Evolutionary conservation across 1,140 invertebrate species (phyloP).

Genomic region (Drosophila subobscura): DNA sequence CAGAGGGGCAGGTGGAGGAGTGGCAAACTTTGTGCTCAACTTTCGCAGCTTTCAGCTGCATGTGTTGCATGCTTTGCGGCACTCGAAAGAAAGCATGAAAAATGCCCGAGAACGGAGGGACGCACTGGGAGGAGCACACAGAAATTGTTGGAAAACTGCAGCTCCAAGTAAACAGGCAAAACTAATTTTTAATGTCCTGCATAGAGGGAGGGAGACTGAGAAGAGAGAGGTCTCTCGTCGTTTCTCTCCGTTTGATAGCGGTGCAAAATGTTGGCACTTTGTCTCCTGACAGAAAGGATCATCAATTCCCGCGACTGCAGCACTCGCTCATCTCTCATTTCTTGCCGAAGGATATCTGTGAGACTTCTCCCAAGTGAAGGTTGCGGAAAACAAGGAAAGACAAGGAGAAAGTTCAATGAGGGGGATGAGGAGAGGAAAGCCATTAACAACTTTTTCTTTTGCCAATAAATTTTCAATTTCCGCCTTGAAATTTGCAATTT

Average conservation of each 20-base stretch:
- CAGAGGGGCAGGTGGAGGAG: not conserved
- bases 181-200: conserved; percentile 63
- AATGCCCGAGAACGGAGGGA: conserved; percentile 8
- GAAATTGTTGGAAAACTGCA: conserved; percentile 44
- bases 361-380: not conserved
- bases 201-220: not conserved
- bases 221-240: conserved; percentile 9
- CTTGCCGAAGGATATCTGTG: conserved; percentile 3
- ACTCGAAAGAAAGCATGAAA: conserved; percentile 35
- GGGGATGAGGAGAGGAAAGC: not conserved
- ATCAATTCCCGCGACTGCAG: conserved; percentile 34
- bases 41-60: conserved; percentile 57
- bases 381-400: not conserved
- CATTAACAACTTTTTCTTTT: conserved; percentile 39
- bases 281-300: conserved; percentile 41
- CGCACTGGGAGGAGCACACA: no score
- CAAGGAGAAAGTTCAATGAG: not conserved
- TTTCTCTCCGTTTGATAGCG: conserved; percentile 15
- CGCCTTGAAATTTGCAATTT: conserved; percentile 63
- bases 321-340: conserved; percentile 6
- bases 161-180: conserved; percentile 54
- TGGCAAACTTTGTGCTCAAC: conserved; percentile 53
- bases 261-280: conserved; percentile 61
- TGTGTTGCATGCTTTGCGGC: conserved; percentile 60
- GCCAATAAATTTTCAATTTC: conserved; percentile 71